Evolutionary conservation across 2,888 invertebrate species (phyloP).

Genomic region (Drosophila paranaensis): DNA sequence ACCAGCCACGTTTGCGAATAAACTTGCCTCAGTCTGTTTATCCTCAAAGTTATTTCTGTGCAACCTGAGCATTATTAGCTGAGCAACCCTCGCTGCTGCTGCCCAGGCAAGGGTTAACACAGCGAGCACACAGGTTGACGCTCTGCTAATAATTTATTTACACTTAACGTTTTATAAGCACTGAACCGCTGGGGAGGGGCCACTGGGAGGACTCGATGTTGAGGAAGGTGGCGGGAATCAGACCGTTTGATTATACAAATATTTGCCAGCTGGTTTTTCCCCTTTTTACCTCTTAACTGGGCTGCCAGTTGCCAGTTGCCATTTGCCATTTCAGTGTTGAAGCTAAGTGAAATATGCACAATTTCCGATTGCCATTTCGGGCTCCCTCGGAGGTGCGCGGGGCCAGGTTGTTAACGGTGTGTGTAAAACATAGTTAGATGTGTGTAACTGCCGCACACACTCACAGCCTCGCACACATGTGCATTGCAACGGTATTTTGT

Average conservation of each 20-base stretch:
- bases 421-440: conserved; percentile 61
- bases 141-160: conserved; percentile 76
- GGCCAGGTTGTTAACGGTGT: conserved; percentile 14
- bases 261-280: conserved; percentile 54
- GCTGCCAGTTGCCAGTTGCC: conserved; percentile 52
- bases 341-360: conserved; percentile 76
- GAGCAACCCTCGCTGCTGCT: conserved; percentile 25
- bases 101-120: conserved; percentile 40
- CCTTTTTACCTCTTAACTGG: conserved; percentile 31
- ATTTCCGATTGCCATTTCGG: conserved; percentile 75
- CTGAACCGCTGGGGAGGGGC: conserved; percentile 22
- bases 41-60: no score
- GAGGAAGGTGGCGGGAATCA: conserved; percentile 27
- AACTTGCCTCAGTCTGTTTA: no score
- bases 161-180: conserved; percentile 72
- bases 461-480: conserved; percentile 30
- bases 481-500: conserved; percentile 44
- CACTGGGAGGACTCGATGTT: conserved; percentile 2
- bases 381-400: not conserved
- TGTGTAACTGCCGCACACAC: conserved; percentile 33
- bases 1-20: no score
- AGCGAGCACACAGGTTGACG: conserved; percentile 49
- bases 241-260: conserved; percentile 75
- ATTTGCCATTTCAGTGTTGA: conserved; percentile 72
- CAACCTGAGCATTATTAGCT: not conserved